Percentiles rank a stretch among this genome's conserved stretches.
Evolutionary conservation across 1,140 invertebrate species (phyloP).

Genomic region (Stegodyphus mimosarum): DNA sequence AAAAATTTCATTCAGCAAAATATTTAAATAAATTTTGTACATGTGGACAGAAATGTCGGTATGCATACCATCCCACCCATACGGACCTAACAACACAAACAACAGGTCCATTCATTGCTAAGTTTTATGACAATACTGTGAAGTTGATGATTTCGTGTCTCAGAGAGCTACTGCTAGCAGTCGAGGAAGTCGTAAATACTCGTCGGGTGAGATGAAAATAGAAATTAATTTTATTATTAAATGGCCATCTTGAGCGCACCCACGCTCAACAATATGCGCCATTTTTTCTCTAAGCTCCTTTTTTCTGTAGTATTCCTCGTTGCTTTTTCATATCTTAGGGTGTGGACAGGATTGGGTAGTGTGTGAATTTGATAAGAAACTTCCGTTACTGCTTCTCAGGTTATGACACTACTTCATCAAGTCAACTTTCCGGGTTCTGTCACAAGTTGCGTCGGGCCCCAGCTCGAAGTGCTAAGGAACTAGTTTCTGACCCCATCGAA

Average conservation of each 20-base stretch:
- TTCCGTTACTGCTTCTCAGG: not conserved
- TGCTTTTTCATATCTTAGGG: not conserved
- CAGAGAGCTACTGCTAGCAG: not conserved
- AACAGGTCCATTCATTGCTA: not conserved
- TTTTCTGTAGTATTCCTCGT: not conserved
- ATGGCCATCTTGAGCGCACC: not conserved
- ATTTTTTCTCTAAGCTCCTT: not conserved
- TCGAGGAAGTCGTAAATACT: slow-evolving; percentile 39
- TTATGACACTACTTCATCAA: not conserved
- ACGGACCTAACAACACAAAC: not conserved
- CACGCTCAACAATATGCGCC: not conserved
- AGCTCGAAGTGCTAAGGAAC: too few relatives aligned
- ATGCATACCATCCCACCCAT: too few relatives aligned
- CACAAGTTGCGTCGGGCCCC: too few relatives aligned
- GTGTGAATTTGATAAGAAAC: slow-evolving; percentile 29
- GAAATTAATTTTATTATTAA: slow-evolving; percentile 48
- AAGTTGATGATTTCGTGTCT: slow-evolving; percentile 2
- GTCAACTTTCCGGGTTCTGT: too few relatives aligned
- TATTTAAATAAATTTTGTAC: too few relatives aligned
- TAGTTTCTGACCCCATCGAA: too few relatives aligned
- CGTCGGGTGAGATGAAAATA: slow-evolving; percentile 37
- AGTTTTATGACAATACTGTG: slow-evolving; percentile 4
- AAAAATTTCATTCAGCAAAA: too few relatives aligned
- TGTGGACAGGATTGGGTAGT: slow-evolving; percentile 8
- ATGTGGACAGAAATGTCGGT: too few relatives aligned